These are phyloP conservation scores for Erebia epiphron DNA, from an alignment of 2,888 invertebrate genomes.

Conservation along the genomic window DNA sequence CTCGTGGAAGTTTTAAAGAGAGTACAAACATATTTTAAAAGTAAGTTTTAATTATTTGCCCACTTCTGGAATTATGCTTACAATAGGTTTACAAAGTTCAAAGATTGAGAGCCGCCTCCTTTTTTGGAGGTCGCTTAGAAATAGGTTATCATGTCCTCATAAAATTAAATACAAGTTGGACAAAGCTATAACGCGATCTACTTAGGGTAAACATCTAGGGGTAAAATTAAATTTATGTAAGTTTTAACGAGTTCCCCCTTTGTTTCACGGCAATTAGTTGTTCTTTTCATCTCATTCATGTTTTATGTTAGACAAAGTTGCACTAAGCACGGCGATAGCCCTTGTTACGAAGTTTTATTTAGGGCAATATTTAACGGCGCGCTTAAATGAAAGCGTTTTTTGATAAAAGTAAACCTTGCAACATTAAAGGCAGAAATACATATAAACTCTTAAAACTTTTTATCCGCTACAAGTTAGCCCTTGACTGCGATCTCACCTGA, in stretches of 20 bases:
- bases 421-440: too few relatives aligned
- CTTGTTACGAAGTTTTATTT: constrained; percentile 25
- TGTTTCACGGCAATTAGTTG: constrained; percentile 30
- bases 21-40: too few relatives aligned
- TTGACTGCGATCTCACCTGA: too few relatives aligned
- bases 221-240: constrained; percentile 21
- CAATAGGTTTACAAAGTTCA: too few relatives aligned
- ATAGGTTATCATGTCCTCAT: background rate
- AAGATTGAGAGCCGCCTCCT: too few relatives aligned
- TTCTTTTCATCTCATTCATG: constrained; percentile 27
- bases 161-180: background rate
- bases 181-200: constrained; percentile 6
- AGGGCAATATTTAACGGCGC: constrained; percentile 13
- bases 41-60: too few relatives aligned
- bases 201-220: background rate
- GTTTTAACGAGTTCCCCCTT: constrained; percentile 30
- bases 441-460: too few relatives aligned
- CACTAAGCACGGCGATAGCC: constrained; percentile 15
- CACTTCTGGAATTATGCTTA: too few relatives aligned
- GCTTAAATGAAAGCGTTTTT: constrained; percentile 6
- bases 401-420: too few relatives aligned
- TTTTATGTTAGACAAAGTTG: constrained; percentile 29
- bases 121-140: too few relatives aligned
- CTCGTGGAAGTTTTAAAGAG: too few relatives aligned
- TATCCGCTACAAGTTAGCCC: too few relatives aligned